Evolutionary conservation across 2,888 invertebrate genomes (phyloP), one percentile per base, ranked within the genome.

Genomic region (Zaprionus lineosus): DNA sequence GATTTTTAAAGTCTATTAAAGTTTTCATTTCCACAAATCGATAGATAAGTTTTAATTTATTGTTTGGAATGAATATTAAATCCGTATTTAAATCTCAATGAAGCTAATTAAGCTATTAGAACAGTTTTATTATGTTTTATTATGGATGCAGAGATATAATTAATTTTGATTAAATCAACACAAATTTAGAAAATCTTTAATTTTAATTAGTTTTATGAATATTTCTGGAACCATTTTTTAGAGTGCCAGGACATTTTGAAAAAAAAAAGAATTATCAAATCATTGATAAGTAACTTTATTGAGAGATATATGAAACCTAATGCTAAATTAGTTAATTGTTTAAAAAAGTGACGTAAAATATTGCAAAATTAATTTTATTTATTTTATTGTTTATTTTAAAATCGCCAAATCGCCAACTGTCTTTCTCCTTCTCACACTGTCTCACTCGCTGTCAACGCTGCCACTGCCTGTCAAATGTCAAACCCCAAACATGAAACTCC

Each of bases 181-280:
- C 18, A 9, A 58, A 40, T 58, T 64, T 47, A 18, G 15, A 12
- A 53, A 52, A 9, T 21, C 39, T 57, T 46, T 72, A 37, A 67
- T 48, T 73, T 78, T 43, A 73, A 63, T 74, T 61, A 71, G 68
- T 76, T 74, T 72, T 59, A 61, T 39, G 2, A 57, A 62, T 59
- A 53, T 56, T 78, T 85, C 75, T 72, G 74, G 75, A 85, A 74
- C 58, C 60, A 55, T 75, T n/a, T 81, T 62, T 70, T 83, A 87
- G 84, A 86, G 87, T 89, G 88, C 89, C 89, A 89, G 89, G 88
- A 89, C 88, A 88, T 88, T 79, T 69, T 53, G 58, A 73, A 72
- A 56, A 31, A 50, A 47, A 40, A 51, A 24, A 9, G 34, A 19
- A 15, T 18, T 15, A 26, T n/a, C n/a, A n/a, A 21, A 33, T 55